Conservation (phyloP, 2,113 vertebrate genomes). For the Sorex araneus region DNA sequence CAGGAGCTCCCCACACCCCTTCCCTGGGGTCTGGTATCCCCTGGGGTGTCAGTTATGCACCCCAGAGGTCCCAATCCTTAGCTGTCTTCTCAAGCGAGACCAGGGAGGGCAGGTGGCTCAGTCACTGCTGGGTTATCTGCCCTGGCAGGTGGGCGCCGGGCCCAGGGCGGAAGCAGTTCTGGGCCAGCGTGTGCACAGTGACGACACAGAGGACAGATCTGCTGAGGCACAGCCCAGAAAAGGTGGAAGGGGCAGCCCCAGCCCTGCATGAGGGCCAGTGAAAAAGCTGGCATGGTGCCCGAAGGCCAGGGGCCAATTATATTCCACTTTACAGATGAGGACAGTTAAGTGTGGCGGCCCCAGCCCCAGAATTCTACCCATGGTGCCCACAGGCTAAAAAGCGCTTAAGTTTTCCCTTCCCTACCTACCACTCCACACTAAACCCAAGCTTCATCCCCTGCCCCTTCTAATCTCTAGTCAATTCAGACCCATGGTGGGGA, state of each 20-base stretch:
- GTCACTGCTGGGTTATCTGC: neutral
- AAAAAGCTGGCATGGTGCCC: no score
- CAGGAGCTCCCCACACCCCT: neutral
- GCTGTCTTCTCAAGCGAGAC: neutral
- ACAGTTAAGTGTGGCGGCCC: neutral
- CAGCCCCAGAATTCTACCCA: neutral
- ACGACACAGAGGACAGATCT: no score
- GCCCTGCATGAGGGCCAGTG: no score
- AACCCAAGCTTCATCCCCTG: neutral
- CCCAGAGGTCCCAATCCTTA: neutral
- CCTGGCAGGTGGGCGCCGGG: neutral
- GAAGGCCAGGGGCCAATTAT: neutral
- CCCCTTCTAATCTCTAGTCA: neutral
- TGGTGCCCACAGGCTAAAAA: fast-evolving
- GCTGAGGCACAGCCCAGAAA: no score
- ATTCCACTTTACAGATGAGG: neutral
- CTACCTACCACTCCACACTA: neutral
- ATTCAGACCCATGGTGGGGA: neutral
- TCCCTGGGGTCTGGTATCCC: neutral
- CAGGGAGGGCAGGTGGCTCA: neutral
- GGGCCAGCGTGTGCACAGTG: no score
- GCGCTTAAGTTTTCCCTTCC: neutral
- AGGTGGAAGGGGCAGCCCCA: no score
- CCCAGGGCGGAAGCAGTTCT: neutral
- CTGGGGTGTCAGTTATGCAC: neutral